Conservation (phyloP, 2,797 vertebrate genomes). For the Crocidura indochinensis region DNA sequence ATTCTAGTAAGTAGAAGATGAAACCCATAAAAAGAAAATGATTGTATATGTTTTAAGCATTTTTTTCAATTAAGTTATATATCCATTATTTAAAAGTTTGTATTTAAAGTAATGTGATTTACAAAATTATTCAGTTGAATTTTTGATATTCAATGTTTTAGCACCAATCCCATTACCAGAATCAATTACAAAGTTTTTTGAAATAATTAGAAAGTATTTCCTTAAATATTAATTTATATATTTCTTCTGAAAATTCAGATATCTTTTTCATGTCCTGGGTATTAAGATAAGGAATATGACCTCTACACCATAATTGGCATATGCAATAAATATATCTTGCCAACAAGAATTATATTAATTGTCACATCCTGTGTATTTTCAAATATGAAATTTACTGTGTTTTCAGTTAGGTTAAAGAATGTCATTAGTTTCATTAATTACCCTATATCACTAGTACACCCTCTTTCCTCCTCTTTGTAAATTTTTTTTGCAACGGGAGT, state of each 20-base stretch:
- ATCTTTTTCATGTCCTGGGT: background rate
- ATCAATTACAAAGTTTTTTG: no score
- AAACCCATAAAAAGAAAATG: no score
- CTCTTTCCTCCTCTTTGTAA: background rate
- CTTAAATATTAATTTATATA: background rate
- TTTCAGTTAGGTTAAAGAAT: no score
- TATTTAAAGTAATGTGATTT: no score
- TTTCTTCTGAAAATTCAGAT: constrained; percentile 48
- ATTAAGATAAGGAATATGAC: background rate
- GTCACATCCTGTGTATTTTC: background rate
- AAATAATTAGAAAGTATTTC: background rate
- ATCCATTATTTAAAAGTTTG: no score
- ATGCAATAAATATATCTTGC: background rate
- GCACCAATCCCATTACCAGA: no score
- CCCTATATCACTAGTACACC: background rate
- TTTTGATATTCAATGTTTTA: no score
- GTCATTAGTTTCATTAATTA: background rate
- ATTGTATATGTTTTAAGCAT: no score
- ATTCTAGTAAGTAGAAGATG: no score
- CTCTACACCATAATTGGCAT: background rate
- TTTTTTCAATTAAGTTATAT: no score
- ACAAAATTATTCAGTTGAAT: no score
- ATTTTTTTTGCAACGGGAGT: background rate
- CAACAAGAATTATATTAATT: background rate
- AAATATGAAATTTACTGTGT: no score